phyloP scores from a whole-genome alignment of 2,888 invertebrate species.

The Alentia gelatinosa region DNA sequence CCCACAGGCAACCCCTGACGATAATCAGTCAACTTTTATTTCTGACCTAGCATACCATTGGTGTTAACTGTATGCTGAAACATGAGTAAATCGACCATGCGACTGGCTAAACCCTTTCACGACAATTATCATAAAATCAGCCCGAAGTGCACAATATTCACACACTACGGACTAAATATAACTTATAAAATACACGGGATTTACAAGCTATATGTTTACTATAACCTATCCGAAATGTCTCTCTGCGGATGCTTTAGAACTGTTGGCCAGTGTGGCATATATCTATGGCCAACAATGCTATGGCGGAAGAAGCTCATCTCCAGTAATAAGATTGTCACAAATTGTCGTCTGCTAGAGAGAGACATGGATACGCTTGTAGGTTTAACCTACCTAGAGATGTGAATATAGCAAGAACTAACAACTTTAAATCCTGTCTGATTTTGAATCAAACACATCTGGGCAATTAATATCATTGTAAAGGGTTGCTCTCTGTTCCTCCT shows the following conservation, averaged over 20 bases:
- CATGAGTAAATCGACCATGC: conserved; percentile 28
- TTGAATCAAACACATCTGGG: conserved; percentile 10
- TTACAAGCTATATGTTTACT: conserved; percentile 18
- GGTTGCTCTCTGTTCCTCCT: neutral
- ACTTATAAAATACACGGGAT: conserved; percentile 43
- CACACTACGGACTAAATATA: conserved; percentile 42
- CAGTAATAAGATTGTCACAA: neutral
- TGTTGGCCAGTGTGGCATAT: neutral
- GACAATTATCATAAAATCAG: neutral
- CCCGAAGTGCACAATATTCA: conserved; percentile 32
- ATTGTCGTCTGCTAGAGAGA: neutral
- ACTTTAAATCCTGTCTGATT: neutral
- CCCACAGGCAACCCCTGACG: too few species aligned
- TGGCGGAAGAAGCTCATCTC: neutral
- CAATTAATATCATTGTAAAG: neutral
- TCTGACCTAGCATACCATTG: neutral
- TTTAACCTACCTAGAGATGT: conserved; percentile 4
- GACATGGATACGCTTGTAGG: neutral
- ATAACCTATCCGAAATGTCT: neutral
- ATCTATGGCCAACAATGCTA: neutral
- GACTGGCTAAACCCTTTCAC: conserved; percentile 40
- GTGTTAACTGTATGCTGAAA: neutral
- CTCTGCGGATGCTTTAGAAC: neutral
- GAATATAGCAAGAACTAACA: neutral
- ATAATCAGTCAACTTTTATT: neutral